Percentiles rank a stretch among this genome's conserved stretches.
Evolutionary conservation across 2,797 vertebrate genomes (phyloP).

Genomic region (Muscicapa striata): DNA sequence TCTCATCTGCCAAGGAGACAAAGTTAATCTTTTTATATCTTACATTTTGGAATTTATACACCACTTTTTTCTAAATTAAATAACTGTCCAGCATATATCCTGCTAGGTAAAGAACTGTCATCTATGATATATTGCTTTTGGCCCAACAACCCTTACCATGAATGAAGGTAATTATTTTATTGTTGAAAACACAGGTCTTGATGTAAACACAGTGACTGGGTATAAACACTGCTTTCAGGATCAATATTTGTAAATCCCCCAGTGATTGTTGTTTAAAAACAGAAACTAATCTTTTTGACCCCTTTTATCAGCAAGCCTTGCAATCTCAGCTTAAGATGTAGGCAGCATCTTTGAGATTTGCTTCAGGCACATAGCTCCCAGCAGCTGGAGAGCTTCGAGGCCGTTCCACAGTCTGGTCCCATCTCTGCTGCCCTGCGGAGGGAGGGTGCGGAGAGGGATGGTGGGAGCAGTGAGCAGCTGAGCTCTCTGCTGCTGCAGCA

Average conservation of each 20-base stretch:
- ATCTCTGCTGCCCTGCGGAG: rapidly evolving
- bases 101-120: background rate
- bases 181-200: background rate
- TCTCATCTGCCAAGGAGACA: background rate
- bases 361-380: background rate
- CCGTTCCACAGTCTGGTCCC: rapidly evolving
- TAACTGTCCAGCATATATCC: background rate
- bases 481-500: background rate
- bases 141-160: background rate
- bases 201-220: background rate
- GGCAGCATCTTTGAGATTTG: background rate
- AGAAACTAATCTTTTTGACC: background rate
- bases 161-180: background rate
- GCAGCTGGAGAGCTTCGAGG: rapidly evolving
- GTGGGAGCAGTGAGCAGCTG: rapidly evolving
- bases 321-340: background rate
- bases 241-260: background rate
- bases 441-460: rapidly evolving
- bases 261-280: background rate
- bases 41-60: background rate
- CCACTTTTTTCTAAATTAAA: background rate
- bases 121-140: background rate
- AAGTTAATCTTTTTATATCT: background rate
- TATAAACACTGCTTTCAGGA: background rate
- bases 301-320: background rate